phyloP scores from a whole-genome alignment of 1,140 invertebrate species.

The Laupala kohalensis region DNA sequence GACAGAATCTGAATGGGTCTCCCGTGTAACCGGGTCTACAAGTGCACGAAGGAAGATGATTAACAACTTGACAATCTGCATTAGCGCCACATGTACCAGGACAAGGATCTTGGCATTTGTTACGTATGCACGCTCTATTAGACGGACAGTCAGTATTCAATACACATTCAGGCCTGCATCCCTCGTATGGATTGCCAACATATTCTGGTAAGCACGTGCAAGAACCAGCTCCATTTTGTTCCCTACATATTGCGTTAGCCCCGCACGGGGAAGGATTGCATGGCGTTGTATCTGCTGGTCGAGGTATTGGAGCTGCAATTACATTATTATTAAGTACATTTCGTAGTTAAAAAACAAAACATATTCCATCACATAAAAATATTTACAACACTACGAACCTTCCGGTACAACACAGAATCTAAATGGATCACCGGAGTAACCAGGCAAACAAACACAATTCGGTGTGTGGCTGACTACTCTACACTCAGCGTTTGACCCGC shows the following conservation, averaged over 20 bases:
- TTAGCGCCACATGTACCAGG: slow-evolving; percentile 61
- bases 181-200: slow-evolving; percentile 56
- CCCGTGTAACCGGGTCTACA: slow-evolving; percentile 59
- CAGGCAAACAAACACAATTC: slow-evolving; percentile 27
- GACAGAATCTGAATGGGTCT: slow-evolving; percentile 54
- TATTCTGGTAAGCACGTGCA: slow-evolving; percentile 54
- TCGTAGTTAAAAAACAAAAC: background rate
- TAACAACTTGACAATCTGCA: slow-evolving; percentile 61
- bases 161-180: slow-evolving; percentile 58
- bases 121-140: slow-evolving; percentile 57
- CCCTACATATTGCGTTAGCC: slow-evolving; percentile 52
- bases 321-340: background rate
- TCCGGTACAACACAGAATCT: slow-evolving; percentile 23
- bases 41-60: no score
- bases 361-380: background rate
- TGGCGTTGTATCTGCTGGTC: slow-evolving; percentile 24
- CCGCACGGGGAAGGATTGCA: slow-evolving; percentile 61
- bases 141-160: slow-evolving; percentile 57
- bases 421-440: slow-evolving; percentile 30
- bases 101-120: no score
- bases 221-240: slow-evolving; percentile 44
- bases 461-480: slow-evolving; percentile 43
- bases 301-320: background rate
- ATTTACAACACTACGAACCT: slow-evolving; percentile 5
- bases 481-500: slow-evolving; percentile 26